Evolutionary conservation across 1,140 invertebrate genomes (phyloP).

Genomic region (Luehdorfia chinensis): DNA sequence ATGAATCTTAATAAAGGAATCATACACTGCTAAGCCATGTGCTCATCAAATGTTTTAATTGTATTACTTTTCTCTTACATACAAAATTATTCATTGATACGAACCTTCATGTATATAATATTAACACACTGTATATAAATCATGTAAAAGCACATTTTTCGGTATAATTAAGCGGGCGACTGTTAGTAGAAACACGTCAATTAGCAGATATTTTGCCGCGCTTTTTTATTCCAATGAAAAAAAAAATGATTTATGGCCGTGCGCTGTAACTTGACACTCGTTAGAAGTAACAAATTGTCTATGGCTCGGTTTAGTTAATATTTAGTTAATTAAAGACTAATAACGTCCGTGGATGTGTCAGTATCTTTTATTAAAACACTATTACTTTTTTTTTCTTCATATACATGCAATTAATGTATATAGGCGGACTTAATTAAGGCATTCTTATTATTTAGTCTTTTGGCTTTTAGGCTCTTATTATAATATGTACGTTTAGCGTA

Average conservation of each 20-base stretch:
- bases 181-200: constrained; percentile 55
- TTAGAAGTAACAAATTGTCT: constrained; percentile 64
- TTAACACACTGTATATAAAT: constrained; percentile 1
- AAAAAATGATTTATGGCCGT: constrained; percentile 57
- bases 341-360: constrained; percentile 26
- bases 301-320: constrained; percentile 35
- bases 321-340: constrained; percentile 26
- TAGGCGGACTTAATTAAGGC: too few species aligned
- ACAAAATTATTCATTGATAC: too few species aligned
- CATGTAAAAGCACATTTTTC: constrained; percentile 13
- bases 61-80: not conserved
- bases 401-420: too few species aligned
- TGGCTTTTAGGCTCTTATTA: too few species aligned
- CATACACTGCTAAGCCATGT: too few species aligned
- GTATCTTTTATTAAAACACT: too few species aligned
- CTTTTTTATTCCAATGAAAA: constrained; percentile 42
- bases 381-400: too few species aligned
- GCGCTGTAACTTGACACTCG: constrained; percentile 47
- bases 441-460: too few species aligned
- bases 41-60: not conserved
- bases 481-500: too few species aligned
- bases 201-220: constrained; percentile 59
- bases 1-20: too few species aligned
- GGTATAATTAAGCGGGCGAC: constrained; percentile 30
- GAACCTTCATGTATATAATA: not conserved